Base-by-base conservation (phyloP, 2,113 vertebrate species). In the Alosa alosa region DNA sequence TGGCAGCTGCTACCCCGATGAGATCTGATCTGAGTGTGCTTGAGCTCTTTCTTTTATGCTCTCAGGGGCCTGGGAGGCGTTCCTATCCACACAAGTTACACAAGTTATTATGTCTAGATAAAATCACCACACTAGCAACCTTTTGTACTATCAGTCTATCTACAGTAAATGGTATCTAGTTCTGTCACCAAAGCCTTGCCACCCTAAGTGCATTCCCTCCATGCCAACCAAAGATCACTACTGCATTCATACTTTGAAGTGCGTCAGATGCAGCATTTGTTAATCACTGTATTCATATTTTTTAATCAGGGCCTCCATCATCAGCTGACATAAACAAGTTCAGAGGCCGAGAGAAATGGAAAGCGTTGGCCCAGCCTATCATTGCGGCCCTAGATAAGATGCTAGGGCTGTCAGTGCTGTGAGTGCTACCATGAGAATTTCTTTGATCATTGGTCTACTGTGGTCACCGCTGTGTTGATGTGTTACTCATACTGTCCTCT, bases 371-470 rank as follows among this genome's bases (percentile, higher is more conserved):
- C 3, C 83, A 50, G 0, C 89, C 92, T 41, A 90, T 93, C 52
- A 83, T 95, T n/a, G 44, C 1, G 86, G 85, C 89, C 49, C 68
- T 96, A 85, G 93, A 94, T 85, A 93, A 91, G 87, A 89, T 94
- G 11, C 85, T 95, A 57, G 89, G 92, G 46, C 15, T 94, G 55
- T 92, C 94, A 44, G 64, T 94, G 85, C 87, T 96, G 95, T 95
- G 85, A 94, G 95, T 91, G 81, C 15, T 52, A 25, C 25, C n/a
- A 6, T 84, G 36, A 2, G 25, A 60, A 36, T 39, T 4, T 41
- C 3, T 0, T 9, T 85, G 0, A 45, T 92, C 94, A 46, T 55
- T 94, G 85, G 86, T 95, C 95, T 95, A 94, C 94, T 91, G 81
- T 84, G 46, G 31, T 52, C 49, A 20, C 46, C 0, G 6, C 0